Percentiles rank a stretch among this genome's conserved stretches.
These are phyloP conservation scores for Apeltes quadracus DNA, from an alignment of 2,113 vertebrate species.

Conservation along the genomic window DNA sequence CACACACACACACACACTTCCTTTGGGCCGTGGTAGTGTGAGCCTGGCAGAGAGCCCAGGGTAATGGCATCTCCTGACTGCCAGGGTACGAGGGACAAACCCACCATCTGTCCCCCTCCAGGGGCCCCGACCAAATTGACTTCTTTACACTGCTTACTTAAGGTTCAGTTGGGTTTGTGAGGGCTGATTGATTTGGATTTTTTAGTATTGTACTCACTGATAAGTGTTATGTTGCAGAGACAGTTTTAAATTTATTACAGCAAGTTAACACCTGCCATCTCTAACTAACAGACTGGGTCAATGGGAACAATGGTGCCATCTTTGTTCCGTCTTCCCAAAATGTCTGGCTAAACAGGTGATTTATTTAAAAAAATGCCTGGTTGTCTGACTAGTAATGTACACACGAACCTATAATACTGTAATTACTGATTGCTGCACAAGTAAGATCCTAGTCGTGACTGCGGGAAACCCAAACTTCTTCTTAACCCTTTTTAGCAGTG, in stretches of 20 bases:
- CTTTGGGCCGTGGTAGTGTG: constrained; percentile 49
- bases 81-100: constrained; percentile 65
- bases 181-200: constrained; percentile 24
- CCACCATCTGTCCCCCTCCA: constrained; percentile 70
- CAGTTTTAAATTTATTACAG: neutral
- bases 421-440: neutral
- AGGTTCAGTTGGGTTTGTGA: constrained; percentile 41
- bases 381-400: neutral
- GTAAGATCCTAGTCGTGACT: neutral
- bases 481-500: too few species aligned
- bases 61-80: constrained; percentile 70
- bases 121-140: constrained; percentile 48
- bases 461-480: too few species aligned
- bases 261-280: neutral
- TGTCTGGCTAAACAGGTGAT: neutral
- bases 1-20: constrained; percentile 32
- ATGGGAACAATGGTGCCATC: neutral
- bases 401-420: neutral
- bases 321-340: neutral
- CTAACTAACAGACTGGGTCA: neutral
- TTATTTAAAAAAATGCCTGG: neutral
- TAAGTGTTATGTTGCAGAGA: neutral
- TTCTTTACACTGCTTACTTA: constrained; percentile 59
- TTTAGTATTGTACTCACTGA: neutral
- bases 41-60: constrained; percentile 64